These are phyloP conservation scores for Callorhinus ursinus DNA, from an alignment of 2,113 vertebrate species.

Conservation along the genomic window DNA sequence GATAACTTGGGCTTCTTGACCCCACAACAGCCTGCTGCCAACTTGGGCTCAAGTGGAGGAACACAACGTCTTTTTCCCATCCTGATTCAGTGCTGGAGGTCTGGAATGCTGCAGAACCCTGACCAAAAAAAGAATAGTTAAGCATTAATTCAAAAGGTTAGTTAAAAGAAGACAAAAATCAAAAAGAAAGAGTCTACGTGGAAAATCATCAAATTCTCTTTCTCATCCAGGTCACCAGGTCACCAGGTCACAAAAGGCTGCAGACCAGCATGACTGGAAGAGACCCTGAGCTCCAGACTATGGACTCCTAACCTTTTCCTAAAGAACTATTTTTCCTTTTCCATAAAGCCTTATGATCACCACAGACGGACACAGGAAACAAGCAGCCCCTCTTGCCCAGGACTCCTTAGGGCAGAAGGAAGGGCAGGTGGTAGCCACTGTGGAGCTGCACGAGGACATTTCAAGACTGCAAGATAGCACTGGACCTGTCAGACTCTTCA, in stretches of 20 bases:
- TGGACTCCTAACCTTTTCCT: background rate
- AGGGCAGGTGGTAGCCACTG: background rate
- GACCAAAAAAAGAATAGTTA: constrained; percentile 48
- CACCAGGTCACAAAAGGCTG: background rate
- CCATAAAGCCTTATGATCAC: background rate
- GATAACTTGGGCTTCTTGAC: constrained; percentile 92
- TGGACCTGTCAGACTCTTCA: background rate
- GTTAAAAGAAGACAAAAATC: background rate
- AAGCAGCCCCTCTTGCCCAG: background rate
- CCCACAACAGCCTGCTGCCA: constrained; percentile 92
- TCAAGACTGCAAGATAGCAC: background rate
- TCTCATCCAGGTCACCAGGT: background rate
- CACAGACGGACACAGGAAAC: background rate
- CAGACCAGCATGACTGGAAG: background rate
- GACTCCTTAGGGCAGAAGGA: background rate
- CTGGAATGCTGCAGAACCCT: constrained; percentile 88
- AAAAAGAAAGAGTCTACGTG: background rate
- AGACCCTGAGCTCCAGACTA: background rate
- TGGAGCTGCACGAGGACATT: background rate
- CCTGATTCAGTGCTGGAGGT: constrained; percentile 86
- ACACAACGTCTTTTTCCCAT: constrained; percentile 93
- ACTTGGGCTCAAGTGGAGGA: constrained; percentile 91
- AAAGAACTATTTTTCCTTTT: background rate
- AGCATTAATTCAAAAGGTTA: background rate
- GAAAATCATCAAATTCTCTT: background rate